Base-by-base conservation (phyloP, 53 echinoderm and acorn worm species). In the Echinarachnius parma region DNA sequence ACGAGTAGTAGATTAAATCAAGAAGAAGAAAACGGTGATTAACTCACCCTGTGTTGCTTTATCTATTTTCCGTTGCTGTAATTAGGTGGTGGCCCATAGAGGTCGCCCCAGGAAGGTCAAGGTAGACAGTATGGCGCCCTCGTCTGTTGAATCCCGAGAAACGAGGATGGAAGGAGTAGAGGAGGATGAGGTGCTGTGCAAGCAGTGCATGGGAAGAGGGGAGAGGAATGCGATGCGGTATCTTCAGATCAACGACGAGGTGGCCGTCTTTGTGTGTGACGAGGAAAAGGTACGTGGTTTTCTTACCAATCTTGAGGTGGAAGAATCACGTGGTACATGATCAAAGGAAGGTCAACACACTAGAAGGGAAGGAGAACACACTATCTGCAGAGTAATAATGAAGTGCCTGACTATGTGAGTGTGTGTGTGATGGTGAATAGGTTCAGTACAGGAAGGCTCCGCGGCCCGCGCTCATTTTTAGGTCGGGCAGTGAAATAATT, bases 191-290 rank as follows among this genome's bases (percentile, higher is more conserved):
- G 52, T 32, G 21, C 52, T 49, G 68, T 68, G 68, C 34, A 68
- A 68, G 68, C 30, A 50, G 34, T 68, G 68, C 8, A 0, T 31
- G 9, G 48, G 30, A 21, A 27, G 66, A 50, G 68, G 53, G 19
- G 68, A 52, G 22, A 4, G 21, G 31, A 68, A 34, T 13, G 52
- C 52, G 9, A 26, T 68, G 7, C 34, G 53, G 2, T 52, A 32
- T 32, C 52, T 68, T 4, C 68, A 68, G 68, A 68, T 68, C 31
- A 50, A 31, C 4, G 34, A 68, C 5, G 68, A 68, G 20, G 32
- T 68, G 9, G 68, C 68, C 18, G 68, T 68, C 48, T 48, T 49
- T 49, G 68, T 68, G 31, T 68, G 68, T 34, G 48, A 68, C 13
- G 52, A 50, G 19, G 21, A 68, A 4, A 24, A n/a, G 68, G 68